Evolutionary conservation across 2,113 vertebrate species (phyloP), one percentile per base, ranked within the genome.

Genomic region (Penelope pileata): DNA sequence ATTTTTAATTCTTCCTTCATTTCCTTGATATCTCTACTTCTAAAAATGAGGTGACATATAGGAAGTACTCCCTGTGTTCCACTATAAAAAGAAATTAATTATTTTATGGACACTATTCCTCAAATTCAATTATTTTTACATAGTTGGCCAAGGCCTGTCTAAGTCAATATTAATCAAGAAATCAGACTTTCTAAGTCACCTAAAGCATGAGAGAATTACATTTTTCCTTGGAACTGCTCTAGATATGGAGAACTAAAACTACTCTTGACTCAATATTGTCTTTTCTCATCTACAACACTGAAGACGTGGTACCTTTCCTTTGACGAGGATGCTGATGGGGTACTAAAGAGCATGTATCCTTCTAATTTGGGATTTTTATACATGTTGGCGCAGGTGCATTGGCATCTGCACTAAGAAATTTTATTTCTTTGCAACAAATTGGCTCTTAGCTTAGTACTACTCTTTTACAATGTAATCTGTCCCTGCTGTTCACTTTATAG

Each of bases 11-110:
- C 38, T 78, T 75, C 13, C 16, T 3, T 17, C 14, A 47, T 90
- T 84, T 86, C 62, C 48, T 91, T 82, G 56, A 82, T 48, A 82
- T 75, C 4, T 4, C 22, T 91, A 64, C 73, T 91, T 93, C 93
- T 82, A 88, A 92, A 95, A 92, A 74, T 59, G 62, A 82, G 38
- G 32, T 3, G 4, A 62, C 74, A 82, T 36, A 75, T 47, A 91
- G 30, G 45, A 91, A 89, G 48, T 58, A 87, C 92, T 79, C 58
- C 36, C 43, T 84, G 59, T 78, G 58, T 93, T 92, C 91, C n/a
- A 85, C 63, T 58, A 82, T 29, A 42, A 84, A 90, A 34, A 83
- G 16, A 85, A 87, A n/a, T 64, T 86, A 83, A 85, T 93, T 85
- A 73, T 36, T 84, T 86, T 76, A 87, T 48, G 62, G 59, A 72